phyloP scores from a whole-genome alignment of 2,888 invertebrate genomes.

The Perdita meconis region DNA sequence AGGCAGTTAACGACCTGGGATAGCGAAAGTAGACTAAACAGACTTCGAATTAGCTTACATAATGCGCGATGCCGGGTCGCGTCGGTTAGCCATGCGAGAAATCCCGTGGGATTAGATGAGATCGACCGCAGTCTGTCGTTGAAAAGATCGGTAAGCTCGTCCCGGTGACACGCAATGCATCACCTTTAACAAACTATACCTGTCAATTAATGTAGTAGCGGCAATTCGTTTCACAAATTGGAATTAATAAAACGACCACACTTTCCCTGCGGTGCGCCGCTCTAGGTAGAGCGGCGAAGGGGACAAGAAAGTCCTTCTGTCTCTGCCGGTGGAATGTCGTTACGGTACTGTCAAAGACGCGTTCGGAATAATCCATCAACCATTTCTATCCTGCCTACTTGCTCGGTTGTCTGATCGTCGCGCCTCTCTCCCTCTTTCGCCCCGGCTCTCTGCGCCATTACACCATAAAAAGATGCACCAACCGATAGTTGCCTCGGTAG shows the following conservation, averaged over 20 bases:
- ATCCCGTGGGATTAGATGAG: neutral
- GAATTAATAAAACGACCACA: conserved; percentile 28
- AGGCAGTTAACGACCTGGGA: neutral
- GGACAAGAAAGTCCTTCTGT: conserved; percentile 37
- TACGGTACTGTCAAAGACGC: conserved; percentile 72
- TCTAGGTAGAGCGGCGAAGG: neutral
- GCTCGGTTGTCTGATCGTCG: neutral
- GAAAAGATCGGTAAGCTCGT: neutral
- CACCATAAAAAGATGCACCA: conserved; percentile 55
- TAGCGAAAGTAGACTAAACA: no score
- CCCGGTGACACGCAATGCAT: conserved; percentile 7
- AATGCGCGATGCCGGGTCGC: neutral
- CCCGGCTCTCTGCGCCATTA: conserved; percentile 17
- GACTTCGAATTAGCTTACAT: neutral
- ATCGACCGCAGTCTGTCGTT: neutral
- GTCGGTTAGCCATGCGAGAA: neutral
- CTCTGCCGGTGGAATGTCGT: conserved; percentile 67
- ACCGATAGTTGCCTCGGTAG: conserved; percentile 57
- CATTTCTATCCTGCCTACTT: conserved; percentile 42
- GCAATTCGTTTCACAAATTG: conserved; percentile 40
- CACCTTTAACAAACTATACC: conserved; percentile 6
- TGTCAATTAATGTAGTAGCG: conserved; percentile 32
- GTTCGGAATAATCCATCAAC: conserved; percentile 75
- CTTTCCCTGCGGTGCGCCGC: conserved; percentile 11
- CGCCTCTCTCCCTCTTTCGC: conserved; percentile 41